Base-by-base conservation (phyloP, 2,113 vertebrate species). In the Acrocephalus arundinaceus region DNA sequence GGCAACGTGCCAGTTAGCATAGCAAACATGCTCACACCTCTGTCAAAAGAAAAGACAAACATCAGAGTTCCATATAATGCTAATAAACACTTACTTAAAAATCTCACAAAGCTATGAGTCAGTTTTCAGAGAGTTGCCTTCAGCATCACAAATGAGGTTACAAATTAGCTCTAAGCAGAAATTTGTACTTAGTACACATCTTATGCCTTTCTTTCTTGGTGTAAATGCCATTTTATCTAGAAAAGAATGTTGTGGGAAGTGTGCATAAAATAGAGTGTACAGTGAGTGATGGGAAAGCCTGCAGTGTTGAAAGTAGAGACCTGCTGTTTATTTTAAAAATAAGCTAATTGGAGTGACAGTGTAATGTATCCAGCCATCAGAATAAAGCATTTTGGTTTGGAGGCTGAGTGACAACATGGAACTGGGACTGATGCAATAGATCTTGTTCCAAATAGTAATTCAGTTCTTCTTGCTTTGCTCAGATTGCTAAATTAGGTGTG, bases 1-100 rank as follows among this genome's bases (percentile, higher is more conserved):
- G 98, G 98, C 45, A 99, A 96, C 3, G 98, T 98, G 39, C 98
- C 98, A 0, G 98, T 98, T 94, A 99, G 87, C 98, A 98, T 98
- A 76, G 98, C 98, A 94, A 98, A 98, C 85, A 97, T 98, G 83
- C 98, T 98, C 85, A 98, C 98, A 31, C 98, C 98, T 96, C 98
- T 99, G 95, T 82, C 70, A 90, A 84, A 62, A 57, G 65, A 87
- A 88, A 95, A 87, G 35, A 66, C 45, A 94, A 72, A 85, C 43
- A 85, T 89, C 72, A 89, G 75, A 92, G 30, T 45, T 92, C 52
- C 51, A n/a, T 37, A 65, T 24, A 61, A 86, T 67, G 35, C 48
- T 74, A 39, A 74, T 35, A 82, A 77, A 35, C 52, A 71, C 23
- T 48, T 62, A 39, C 27, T 77, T 55, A 61, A 83, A 94, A 89